Percentiles rank a stretch among this genome's conserved stretches.
Conservation (phyloP, 2,113 vertebrate species). For the Chlorodrepanis virens region DNA sequence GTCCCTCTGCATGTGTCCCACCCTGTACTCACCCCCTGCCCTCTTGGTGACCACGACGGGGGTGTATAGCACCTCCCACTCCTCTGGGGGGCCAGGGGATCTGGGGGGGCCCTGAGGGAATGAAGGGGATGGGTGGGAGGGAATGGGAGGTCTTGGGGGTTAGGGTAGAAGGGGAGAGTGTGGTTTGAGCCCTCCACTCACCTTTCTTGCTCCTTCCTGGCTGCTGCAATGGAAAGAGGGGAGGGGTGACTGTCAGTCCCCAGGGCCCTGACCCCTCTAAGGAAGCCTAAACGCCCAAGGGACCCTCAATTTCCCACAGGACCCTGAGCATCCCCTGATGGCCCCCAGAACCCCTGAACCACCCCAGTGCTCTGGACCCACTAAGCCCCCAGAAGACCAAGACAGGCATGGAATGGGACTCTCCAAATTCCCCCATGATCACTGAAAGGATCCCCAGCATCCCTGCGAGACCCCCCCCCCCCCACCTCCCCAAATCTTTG, state of each 20-base stretch:
- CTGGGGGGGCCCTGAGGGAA: not conserved
- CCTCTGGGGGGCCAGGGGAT: not conserved
- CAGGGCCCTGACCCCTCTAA: no score
- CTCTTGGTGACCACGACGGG: not conserved
- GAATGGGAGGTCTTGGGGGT: not conserved
- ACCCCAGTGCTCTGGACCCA: no score
- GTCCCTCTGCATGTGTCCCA: not conserved
- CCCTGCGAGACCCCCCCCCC: no score
- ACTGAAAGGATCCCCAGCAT: no score
- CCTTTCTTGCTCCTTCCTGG: not conserved
- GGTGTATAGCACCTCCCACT: not conserved
- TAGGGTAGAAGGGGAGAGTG: not conserved
- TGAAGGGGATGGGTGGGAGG: not conserved
- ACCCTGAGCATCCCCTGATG: no score
- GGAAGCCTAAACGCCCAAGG: no score
- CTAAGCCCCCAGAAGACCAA: no score
- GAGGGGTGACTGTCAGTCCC: not conserved
- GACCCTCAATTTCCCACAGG: no score
- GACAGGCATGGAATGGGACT: no score
- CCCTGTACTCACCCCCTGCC: not conserved
- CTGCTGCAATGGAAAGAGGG: not conserved
- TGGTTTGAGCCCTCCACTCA: not conserved
- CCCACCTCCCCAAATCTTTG: no score
- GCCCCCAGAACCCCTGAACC: no score
- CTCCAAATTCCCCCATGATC: no score